Base-by-base conservation (phyloP, 2,888 invertebrate species). In the Drosophila heteroneura region DNA sequence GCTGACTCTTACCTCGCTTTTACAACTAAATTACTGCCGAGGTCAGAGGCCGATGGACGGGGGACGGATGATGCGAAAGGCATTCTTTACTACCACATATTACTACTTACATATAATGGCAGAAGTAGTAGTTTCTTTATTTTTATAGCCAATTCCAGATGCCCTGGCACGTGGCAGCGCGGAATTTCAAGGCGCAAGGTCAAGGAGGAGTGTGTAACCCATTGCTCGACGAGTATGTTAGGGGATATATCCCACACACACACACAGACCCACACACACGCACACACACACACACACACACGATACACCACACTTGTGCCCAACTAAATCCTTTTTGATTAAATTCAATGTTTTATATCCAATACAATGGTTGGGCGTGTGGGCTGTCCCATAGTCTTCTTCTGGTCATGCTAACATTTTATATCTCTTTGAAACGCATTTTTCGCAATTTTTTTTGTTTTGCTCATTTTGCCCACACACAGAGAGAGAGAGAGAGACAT, bases 301-400 rank as follows among this genome's bases (percentile, higher is more conserved):
- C 7, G 7, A 22, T 14, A 22, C 22, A 47, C 14, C 61, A 70
- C 44, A 39, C 19, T 47, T 35, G 35, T 26, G 69, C 58, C 49
- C 44, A 68, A 74, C 91, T 88, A 88, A 88, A 88, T 88, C 87
- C 87, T 90, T 88, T 88, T 88, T 88, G 87, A 88, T 88, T 88
- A 90, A 88, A 88, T 88, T 88, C 91, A 88, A 88, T 88, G 91
- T 90, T 88, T 88, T 88, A 90, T 88, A 84, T 88, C 89, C 87
- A 90, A 88, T 83, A 73, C 68, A 75, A 33, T 81, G 79, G 68
- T 66, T 52, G 76, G 65, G 58, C 33, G 60, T 51, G 53, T 63
- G 69, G 56, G 51, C 66, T 69, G 58, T 61, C 16, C 49, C 49
- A 35, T 52, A 74, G 70, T 66, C 81, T 68, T 67, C 35, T 67